Base-by-base conservation (phyloP, 2,888 invertebrate species). In the Lottia gigantea region DNA sequence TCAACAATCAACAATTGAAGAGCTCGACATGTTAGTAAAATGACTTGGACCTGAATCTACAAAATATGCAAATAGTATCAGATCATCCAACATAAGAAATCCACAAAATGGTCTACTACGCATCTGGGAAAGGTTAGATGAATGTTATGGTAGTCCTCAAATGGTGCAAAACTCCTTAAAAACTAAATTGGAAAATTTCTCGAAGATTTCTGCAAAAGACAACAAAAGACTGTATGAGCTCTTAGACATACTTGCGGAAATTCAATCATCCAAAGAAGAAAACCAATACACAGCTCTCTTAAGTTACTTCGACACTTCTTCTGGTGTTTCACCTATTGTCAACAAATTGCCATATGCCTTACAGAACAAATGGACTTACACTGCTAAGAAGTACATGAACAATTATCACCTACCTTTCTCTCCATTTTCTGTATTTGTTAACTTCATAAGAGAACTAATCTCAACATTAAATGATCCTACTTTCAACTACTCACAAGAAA, bases 371-470 rank as follows among this genome's bases (percentile, higher is more conserved):
- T 40, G 40, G 40, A 11, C 40, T 40, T 8, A 40, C 40, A 40
- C 11, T 8, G 40, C 40, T 40, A 40, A 40, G 40, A 40, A 40
- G 7, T 40, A 40, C 40, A 40, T 40, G 11, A 6, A 40, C 40
- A 40, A 40, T 11, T 40, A 40, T 11, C 40, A 40, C 11, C 1
- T 40, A 40, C 40, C 40, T 6, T 40, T 40, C 40, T 8, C 40
- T 40, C 40, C 40, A 40, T 55, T 55, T 19, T 55, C 55, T 23
- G 19, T 23, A 7, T 55, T 55, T 55, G 19, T 8, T 12, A 55
- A 55, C 23, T 55, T 55, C n/a, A 19, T n/a, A n/a, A 55, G 55
- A 55, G 55, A 55, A n/a, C n/a, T 55, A 23, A 55, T n/a, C 14
- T 16, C 55, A 19, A 19, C n/a, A 19, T 19, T 55, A n/a, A 55